These are phyloP conservation scores for Biston betularia DNA, from an alignment of 2,888 invertebrate species.

Conservation along the genomic window DNA sequence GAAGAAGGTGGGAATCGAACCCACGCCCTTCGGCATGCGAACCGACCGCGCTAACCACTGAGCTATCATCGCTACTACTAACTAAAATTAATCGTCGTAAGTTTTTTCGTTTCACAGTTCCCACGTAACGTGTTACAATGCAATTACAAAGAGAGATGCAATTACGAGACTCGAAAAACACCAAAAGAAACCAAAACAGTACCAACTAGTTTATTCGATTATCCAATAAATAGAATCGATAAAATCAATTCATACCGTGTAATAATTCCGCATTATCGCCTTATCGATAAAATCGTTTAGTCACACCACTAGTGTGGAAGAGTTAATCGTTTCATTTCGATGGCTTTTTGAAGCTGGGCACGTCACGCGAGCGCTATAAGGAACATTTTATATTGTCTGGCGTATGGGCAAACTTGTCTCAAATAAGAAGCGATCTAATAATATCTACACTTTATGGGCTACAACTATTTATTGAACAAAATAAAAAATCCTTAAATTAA, in stretches of 20 bases:
- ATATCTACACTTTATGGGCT: no score
- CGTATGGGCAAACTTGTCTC: conserved; percentile 7
- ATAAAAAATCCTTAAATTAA: no score
- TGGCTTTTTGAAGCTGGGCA: conserved; percentile 11
- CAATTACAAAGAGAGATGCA: neutral
- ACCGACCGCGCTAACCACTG: no score
- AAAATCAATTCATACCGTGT: conserved; percentile 41
- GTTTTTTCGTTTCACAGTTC: neutral
- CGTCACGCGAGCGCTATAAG: conserved; percentile 21
- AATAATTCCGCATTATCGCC: conserved; percentile 28
- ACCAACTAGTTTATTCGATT: conserved; percentile 18
- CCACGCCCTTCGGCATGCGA: no score
- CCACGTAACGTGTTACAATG: neutral
- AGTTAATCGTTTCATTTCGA: conserved; percentile 26
- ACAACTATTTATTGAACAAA: no score
- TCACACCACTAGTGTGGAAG: conserved; percentile 33
- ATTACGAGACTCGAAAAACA: neutral
- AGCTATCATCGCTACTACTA: no score
- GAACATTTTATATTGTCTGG: conserved; percentile 9
- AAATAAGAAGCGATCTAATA: neutral
- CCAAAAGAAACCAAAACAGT: conserved; percentile 30
- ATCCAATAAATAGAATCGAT: conserved; percentile 14
- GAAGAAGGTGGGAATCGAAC: no score
- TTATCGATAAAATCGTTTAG: conserved; percentile 42
- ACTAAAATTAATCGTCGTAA: no score